A percentile compares a stretch with the other conserved stretches of the same genome.
Evolutionary conservation across 2,888 invertebrate genomes (phyloP).

Genomic region (Hypolimnas misippus): DNA sequence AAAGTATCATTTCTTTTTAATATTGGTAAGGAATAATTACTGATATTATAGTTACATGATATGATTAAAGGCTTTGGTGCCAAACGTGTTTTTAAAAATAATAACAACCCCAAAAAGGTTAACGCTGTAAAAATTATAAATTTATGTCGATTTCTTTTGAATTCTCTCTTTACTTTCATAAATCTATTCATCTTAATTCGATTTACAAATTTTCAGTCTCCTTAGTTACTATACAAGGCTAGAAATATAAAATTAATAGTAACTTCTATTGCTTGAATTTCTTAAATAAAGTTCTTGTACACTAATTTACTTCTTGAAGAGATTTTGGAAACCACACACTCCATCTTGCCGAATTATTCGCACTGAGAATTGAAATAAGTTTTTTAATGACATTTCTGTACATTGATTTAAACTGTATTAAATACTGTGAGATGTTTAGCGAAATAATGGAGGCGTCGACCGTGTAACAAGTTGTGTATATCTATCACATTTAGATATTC

Average conservation of each 20-base stretch:
- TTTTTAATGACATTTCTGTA: background rate
- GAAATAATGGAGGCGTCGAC: conserved; percentile 8
- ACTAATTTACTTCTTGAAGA: background rate
- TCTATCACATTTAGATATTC: background rate
- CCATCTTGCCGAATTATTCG: background rate
- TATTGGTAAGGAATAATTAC: conserved; percentile 47
- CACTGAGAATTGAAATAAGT: background rate
- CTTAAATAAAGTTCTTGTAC: background rate
- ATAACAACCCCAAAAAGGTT: background rate
- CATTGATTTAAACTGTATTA: background rate
- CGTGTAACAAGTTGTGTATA: conserved; percentile 12
- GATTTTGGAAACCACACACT: background rate
- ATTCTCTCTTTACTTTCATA: conserved; percentile 1
- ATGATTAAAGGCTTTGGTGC: conserved; percentile 14
- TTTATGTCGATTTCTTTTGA: conserved; percentile 2
- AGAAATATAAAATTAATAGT: too few species aligned
- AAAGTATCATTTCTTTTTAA: conserved; percentile 49
- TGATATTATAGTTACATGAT: conserved; percentile 44
- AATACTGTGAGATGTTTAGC: background rate
- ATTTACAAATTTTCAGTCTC: background rate
- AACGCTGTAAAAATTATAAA: background rate
- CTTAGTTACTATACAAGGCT: background rate
- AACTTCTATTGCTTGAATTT: background rate
- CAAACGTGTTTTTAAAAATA: background rate
- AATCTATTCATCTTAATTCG: background rate